Evolutionary conservation across 2,797 vertebrate species (phyloP).

Genomic region (Channa striata): DNA sequence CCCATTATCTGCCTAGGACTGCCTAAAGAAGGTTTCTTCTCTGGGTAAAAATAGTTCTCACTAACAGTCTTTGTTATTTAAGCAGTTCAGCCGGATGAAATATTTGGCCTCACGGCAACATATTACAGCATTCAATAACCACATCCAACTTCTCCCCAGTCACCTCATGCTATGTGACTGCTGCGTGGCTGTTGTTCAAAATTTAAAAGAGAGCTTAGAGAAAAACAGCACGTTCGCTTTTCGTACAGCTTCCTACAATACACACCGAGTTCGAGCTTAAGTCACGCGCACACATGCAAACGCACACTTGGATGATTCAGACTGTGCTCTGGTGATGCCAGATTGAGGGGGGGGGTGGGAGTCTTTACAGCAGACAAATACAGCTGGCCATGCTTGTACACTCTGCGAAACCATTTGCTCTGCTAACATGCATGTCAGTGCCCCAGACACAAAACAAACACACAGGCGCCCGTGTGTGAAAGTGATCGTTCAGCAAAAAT

Average conservation of each 20-base stretch:
- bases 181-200: conserved; percentile 35
- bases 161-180: conserved; percentile 49
- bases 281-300: conserved; percentile 32
- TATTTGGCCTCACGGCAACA: conserved; percentile 51
- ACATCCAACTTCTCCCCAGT: conserved; percentile 37
- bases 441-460: conserved; percentile 47
- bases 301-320: conserved; percentile 63
- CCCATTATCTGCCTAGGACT: conserved; percentile 1
- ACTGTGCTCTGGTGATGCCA: conserved; percentile 66
- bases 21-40: not conserved
- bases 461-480: conserved; percentile 12
- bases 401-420: conserved; percentile 66
- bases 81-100: conserved; percentile 56
- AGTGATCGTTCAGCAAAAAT: conserved; percentile 29
- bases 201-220: conserved; percentile 49
- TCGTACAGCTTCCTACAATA: conserved; percentile 40
- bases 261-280: conserved; percentile 43
- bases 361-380: conserved; percentile 66
- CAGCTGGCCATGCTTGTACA: conserved; percentile 69
- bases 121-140: conserved; percentile 52
- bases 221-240: conserved; percentile 34
- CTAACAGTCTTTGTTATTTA: conserved; percentile 34
- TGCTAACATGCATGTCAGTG: conserved; percentile 56
- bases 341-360: conserved; percentile 45
- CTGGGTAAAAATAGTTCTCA: conserved; percentile 32